phyloP scores from a whole-genome alignment of 2,797 vertebrate genomes.

The Phaenicophaeus curvirostris region DNA sequence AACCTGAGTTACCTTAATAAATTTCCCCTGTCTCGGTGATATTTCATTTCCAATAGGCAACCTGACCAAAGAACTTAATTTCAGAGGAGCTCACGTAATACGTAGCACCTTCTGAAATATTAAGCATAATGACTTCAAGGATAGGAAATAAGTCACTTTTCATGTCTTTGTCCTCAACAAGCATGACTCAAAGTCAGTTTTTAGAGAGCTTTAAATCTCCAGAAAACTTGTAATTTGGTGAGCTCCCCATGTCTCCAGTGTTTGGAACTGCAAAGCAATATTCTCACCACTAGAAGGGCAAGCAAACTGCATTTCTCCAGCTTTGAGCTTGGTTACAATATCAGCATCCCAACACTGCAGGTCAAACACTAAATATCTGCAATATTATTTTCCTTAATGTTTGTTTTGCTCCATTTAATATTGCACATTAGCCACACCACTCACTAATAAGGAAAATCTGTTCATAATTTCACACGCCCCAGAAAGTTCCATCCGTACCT shows the following conservation, averaged over 20 bases:
- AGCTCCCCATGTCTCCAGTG: neutral
- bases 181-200: conserved; percentile 25
- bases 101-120: conserved; percentile 60
- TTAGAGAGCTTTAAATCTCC: conserved; percentile 12
- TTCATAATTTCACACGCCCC: conserved; percentile 29
- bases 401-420: conserved; percentile 11
- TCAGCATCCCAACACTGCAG: conserved; percentile 7
- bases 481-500: conserved; percentile 80
- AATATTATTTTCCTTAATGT: conserved; percentile 25
- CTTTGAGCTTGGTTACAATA: neutral
- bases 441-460: conserved; percentile 28
- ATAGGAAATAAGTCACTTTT: conserved; percentile 42
- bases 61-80: conserved; percentile 8
- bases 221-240: conserved; percentile 1
- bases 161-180: neutral
- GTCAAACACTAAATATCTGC: neutral
- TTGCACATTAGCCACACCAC: neutral
- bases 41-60: neutral
- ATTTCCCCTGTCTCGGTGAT: conserved; percentile 12
- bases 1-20: conserved; percentile 42
- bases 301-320: neutral
- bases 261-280: neutral
- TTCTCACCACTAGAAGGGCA: neutral
- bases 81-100: conserved; percentile 37
- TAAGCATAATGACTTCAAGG: conserved; percentile 33